A percentile compares a stretch with the other conserved stretches of the same genome.
Evolutionary conservation across 1,140 invertebrate species (phyloP).

Genomic region (Drosophila willistoni): DNA sequence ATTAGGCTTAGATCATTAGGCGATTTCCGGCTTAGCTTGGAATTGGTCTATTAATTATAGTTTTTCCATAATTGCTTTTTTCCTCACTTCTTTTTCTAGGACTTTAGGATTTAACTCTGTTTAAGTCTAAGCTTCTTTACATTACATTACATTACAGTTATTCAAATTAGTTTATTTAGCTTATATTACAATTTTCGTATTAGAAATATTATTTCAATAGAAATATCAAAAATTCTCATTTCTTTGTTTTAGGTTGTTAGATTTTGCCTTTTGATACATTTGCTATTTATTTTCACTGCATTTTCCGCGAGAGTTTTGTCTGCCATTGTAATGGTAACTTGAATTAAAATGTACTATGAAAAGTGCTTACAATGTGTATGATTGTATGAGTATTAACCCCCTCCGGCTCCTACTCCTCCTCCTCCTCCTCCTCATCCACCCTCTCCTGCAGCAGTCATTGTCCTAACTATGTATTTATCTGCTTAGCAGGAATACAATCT

Average conservation of each 20-base stretch:
- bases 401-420: neutral
- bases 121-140: too few relatives aligned
- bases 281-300: slow-evolving; percentile 10
- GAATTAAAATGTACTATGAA: neutral
- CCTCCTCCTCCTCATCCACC: neutral
- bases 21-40: too few relatives aligned
- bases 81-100: too few relatives aligned
- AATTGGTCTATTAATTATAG: too few relatives aligned
- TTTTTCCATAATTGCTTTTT: too few relatives aligned
- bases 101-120: too few relatives aligned
- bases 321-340: neutral
- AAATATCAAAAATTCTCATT: too few relatives aligned
- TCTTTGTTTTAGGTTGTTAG: neutral
- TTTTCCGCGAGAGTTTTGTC: slow-evolving; percentile 1
- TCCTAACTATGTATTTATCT: slow-evolving; percentile 14
- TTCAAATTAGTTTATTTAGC: too few relatives aligned
- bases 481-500: slow-evolving; percentile 19
- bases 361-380: neutral
- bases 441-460: neutral
- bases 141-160: too few relatives aligned
- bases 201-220: too few relatives aligned
- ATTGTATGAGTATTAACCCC: neutral
- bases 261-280: neutral
- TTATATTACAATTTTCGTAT: too few relatives aligned
- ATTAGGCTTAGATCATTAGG: too few relatives aligned